Conservation (phyloP, 2,113 vertebrate genomes). For the Prunella himalayana region DNA sequence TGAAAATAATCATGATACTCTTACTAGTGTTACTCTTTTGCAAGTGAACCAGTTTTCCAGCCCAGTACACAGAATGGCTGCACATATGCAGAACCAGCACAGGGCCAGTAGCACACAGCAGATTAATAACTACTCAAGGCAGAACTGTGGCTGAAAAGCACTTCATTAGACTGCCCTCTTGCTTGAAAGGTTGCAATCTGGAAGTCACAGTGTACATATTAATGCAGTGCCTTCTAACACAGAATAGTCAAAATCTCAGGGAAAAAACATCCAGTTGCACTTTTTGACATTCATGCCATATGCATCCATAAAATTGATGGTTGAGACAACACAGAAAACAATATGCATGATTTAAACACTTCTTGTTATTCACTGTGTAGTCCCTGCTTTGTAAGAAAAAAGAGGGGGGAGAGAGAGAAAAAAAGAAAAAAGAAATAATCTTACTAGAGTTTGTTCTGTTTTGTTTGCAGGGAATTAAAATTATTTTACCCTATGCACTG, state of each 20-base stretch:
- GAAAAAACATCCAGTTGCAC: neutral
- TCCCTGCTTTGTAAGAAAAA: neutral
- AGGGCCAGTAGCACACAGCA: neutral
- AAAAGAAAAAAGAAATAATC: neutral
- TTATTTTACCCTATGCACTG: neutral
- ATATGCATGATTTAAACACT: neutral
- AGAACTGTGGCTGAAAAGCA: neutral
- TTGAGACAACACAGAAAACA: neutral
- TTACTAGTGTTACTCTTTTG: neutral
- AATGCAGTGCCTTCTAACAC: neutral
- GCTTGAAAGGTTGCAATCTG: neutral
- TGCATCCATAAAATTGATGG: neutral
- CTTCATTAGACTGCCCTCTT: neutral
- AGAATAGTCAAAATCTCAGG: neutral
- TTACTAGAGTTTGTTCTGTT: neutral
- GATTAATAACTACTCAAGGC: neutral
- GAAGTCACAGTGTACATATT: neutral
- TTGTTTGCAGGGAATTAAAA: neutral
- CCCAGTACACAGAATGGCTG: neutral
- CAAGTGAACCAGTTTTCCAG: neutral
- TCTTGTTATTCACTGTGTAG: neutral
- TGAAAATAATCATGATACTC: neutral
- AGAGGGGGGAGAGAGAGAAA: accelerated
- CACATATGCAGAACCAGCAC: neutral
- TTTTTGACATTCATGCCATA: neutral